A percentile compares a stretch with the other conserved stretches of the same genome.
phyloP scores from a whole-genome alignment of 1,140 invertebrate species.

The Neodiprion fabricii region DNA sequence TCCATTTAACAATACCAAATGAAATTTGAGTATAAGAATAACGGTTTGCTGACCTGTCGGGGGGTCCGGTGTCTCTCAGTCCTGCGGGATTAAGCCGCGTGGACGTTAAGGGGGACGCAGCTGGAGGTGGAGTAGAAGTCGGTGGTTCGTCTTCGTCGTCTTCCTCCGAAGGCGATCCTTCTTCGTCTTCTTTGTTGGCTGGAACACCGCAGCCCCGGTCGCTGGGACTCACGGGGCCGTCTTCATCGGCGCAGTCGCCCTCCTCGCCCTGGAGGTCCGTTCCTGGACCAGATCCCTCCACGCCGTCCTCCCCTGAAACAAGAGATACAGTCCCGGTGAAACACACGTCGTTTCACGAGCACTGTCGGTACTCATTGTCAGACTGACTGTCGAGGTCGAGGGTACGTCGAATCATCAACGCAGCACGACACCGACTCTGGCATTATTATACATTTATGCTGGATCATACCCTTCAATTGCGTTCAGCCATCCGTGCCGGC shows the following conservation, averaged over 20 bases:
- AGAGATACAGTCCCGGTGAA: conserved; percentile 8
- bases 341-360: neutral
- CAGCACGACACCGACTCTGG: neutral
- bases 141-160: conserved; percentile 54
- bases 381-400: neutral
- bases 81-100: conserved; percentile 53
- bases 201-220: conserved; percentile 53
- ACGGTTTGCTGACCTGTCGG: conserved; percentile 48
- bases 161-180: conserved; percentile 57
- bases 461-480: conserved; percentile 4
- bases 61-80: conserved; percentile 54
- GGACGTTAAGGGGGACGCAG: conserved; percentile 47
- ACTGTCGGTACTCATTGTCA: neutral
- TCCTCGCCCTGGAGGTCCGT: conserved; percentile 63
- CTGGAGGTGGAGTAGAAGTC: conserved; percentile 46
- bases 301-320: conserved; percentile 67
- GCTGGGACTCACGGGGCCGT: conserved; percentile 63
- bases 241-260: conserved; percentile 63
- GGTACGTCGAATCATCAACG: neutral
- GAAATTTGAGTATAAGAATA: neutral
- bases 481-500: neutral
- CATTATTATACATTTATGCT: conserved; percentile 2
- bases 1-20: too few relatives aligned
- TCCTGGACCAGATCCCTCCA: conserved; percentile 60
- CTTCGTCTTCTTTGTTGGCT: conserved; percentile 55